phyloP scores from a whole-genome alignment of 2,888 invertebrate genomes.

The Noctua janthe region DNA sequence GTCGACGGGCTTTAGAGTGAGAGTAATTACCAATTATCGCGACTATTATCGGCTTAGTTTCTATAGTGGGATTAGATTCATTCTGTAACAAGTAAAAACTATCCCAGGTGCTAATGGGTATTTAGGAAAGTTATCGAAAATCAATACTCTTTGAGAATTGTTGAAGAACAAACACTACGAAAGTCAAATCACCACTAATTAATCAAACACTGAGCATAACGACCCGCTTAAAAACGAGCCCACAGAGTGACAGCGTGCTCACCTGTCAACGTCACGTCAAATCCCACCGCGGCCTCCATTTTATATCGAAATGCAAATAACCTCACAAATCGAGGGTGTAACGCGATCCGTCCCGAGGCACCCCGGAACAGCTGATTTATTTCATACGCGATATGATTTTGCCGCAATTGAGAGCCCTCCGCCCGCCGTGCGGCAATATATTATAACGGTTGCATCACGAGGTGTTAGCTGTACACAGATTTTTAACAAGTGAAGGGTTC shows the following conservation, averaged over 20 bases:
- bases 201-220: slow-evolving; percentile 72
- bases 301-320: slow-evolving; percentile 88
- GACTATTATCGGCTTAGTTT: slow-evolving; percentile 16
- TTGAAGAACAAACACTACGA: slow-evolving; percentile 6
- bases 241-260: slow-evolving; percentile 76
- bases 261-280: slow-evolving; percentile 87
- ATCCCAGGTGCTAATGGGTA: neutral
- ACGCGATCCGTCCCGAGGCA: slow-evolving; percentile 83
- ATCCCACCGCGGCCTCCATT: slow-evolving; percentile 83
- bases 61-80: slow-evolving; percentile 1
- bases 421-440: slow-evolving; percentile 67
- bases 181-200: slow-evolving; percentile 65
- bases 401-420: slow-evolving; percentile 84
- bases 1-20: neutral
- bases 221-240: slow-evolving; percentile 76
- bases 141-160: neutral
- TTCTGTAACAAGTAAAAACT: neutral
- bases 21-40: slow-evolving; percentile 14
- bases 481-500: slow-evolving; percentile 74
- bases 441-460: slow-evolving; percentile 71
- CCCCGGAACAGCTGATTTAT: slow-evolving; percentile 86
- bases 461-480: slow-evolving; percentile 70
- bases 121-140: slow-evolving; percentile 3
- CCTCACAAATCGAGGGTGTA: slow-evolving; percentile 86
- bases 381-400: slow-evolving; percentile 88